phyloP scores from a whole-genome alignment of 2,113 vertebrate species.

The Neofelis nebulosa region DNA sequence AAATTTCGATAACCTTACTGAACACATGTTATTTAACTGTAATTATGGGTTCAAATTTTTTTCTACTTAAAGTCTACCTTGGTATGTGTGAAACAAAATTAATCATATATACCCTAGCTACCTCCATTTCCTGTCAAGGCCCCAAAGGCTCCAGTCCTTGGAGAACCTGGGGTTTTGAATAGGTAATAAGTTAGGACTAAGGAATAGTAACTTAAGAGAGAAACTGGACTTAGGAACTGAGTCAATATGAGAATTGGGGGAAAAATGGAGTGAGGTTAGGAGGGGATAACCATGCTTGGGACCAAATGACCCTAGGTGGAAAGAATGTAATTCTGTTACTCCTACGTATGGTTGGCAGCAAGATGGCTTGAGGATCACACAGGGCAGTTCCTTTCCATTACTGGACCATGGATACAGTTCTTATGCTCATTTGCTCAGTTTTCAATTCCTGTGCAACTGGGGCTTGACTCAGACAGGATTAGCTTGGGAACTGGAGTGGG shows the following conservation, averaged over 20 bases:
- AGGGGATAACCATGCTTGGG: neutral
- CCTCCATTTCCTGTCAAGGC: neutral
- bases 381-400: neutral
- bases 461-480: neutral
- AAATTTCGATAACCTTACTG: neutral
- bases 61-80: neutral
- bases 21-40: neutral
- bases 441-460: neutral
- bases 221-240: neutral
- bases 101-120: neutral
- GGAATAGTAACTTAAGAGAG: neutral
- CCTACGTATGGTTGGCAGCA: neutral
- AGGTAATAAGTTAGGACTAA: neutral
- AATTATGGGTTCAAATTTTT: neutral
- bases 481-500: neutral
- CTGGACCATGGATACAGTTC: neutral
- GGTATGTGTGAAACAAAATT: neutral
- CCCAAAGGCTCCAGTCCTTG: neutral
- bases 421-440: neutral
- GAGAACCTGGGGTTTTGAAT: neutral
- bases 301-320: neutral
- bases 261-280: neutral
- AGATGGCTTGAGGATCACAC: neutral
- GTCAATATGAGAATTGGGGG: neutral
- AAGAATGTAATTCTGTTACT: neutral